Evolutionary conservation across 2,113 vertebrate genomes (phyloP).

Genomic region (Dermatemys mawii): DNA sequence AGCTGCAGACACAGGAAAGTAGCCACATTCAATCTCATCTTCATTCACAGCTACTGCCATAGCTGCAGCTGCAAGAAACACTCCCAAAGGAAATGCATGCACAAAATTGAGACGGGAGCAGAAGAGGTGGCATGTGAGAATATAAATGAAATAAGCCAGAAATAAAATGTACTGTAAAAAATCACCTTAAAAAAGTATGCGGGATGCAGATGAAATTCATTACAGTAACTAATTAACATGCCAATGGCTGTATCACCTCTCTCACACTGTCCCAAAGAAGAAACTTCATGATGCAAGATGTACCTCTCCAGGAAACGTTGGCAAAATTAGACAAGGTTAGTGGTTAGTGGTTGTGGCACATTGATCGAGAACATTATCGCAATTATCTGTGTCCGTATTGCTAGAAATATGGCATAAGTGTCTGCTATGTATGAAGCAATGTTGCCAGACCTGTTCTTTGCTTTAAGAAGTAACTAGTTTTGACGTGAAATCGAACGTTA

Average conservation of each 20-base stretch:
- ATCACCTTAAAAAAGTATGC: neutral
- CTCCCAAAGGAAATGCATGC: neutral
- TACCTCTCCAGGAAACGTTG: neutral
- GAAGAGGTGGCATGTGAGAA: neutral
- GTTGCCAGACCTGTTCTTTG: fast-evolving
- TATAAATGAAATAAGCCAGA: neutral
- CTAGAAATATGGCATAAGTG: neutral
- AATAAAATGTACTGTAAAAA: neutral
- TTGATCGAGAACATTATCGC: neutral
- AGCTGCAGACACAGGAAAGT: neutral
- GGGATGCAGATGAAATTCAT: neutral
- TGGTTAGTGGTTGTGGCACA: neutral
- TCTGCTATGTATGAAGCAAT: fast-evolving
- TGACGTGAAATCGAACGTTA: neutral
- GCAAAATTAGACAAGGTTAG: neutral
- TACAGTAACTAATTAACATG: neutral
- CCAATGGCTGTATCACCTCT: neutral
- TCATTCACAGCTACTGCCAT: neutral
- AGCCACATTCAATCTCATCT: neutral
- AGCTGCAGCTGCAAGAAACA: slow-evolving; percentile 10
- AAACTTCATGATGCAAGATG: neutral
- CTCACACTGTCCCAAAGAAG: neutral
- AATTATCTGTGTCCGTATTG: neutral
- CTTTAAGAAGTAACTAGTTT: neutral
- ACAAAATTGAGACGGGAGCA: neutral